Percentiles rank a stretch among this genome's conserved stretches.
These are phyloP conservation scores for Hypotaenidia philippensis DNA, from an alignment of 2,797 vertebrate genomes.

Conservation along the genomic window DNA sequence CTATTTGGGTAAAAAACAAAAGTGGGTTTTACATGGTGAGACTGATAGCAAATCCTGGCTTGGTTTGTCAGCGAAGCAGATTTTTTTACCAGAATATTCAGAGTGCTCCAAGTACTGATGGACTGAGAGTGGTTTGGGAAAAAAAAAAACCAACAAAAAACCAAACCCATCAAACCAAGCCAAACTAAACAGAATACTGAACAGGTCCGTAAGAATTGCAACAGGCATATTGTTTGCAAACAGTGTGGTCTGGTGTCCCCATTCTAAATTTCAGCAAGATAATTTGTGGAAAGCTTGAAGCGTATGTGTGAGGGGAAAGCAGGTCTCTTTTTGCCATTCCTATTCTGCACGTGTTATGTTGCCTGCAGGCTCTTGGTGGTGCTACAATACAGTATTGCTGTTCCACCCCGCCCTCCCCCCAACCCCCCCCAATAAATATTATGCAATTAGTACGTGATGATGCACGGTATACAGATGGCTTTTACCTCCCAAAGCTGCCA, in stretches of 20 bases:
- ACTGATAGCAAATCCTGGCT: not conserved
- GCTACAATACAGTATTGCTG: conserved; percentile 10
- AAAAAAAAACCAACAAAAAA: not conserved
- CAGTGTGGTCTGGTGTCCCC: not conserved
- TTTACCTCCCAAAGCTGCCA: conserved; percentile 47
- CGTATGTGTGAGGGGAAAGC: not conserved
- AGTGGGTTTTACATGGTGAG: not conserved
- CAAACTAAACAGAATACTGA: not conserved
- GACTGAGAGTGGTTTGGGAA: not conserved
- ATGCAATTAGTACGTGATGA: conserved; percentile 28
- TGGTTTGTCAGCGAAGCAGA: not conserved
- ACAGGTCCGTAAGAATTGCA: not conserved
- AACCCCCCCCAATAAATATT: not conserved
- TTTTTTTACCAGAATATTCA: not conserved
- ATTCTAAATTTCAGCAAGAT: not conserved
- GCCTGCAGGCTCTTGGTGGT: not conserved
- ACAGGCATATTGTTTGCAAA: not conserved
- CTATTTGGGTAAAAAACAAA: not conserved
- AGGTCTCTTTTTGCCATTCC: not conserved
- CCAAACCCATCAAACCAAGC: too few relatives aligned
- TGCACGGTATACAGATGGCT: conserved; percentile 37
- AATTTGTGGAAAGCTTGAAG: not conserved
- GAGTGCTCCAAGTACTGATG: not conserved
- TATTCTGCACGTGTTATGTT: not conserved
- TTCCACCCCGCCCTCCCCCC: not conserved